Evolutionary conservation across 2,113 vertebrate genomes (phyloP), one percentile per base, ranked within the genome.

Genomic region (Syrmaticus mikado): DNA sequence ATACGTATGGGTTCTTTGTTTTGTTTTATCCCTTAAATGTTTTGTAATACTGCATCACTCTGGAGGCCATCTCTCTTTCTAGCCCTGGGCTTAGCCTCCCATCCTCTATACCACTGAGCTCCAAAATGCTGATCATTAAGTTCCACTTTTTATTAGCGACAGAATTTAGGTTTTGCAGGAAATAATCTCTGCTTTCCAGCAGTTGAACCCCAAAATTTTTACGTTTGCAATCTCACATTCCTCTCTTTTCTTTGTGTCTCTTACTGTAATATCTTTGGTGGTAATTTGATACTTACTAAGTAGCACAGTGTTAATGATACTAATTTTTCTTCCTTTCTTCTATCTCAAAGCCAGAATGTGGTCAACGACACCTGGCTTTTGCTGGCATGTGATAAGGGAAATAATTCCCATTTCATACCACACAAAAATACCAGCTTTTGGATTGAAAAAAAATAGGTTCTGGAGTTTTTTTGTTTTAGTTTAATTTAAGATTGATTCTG

Each of bases 131-230:
- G 2, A 11, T 74, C 41, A 32, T 24, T 38, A 58, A 52, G 68
- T 0, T 0, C 58, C 0, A 1, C 22, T 72, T 0, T 70, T 76
- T 62, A 14, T 46, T 41, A 22, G 6, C 17, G 64, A 41, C 45
- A 77, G 50, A 77, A 58, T 41, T 85, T 18, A 13, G 1, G 2
- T 53, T 87, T 61, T 57, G 20, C 25, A 21, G 22, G 22, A 67
- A 78, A 80, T 25, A 78, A 18, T 20, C 38, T 74, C 34, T 22
- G 13, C 17, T 52, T 86, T 64, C 11, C 34, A 0, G 0, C 27
- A n/a, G 61, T n/a, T 36, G 30, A 83, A n/a, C 25, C 60, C 11
- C 48, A 88, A 86, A 85, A 86, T 27, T 10, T n/a, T 9, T 13
- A 58, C n/a, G 30, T 77, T 70, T 80, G 11, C 50, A 41, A 2